A percentile compares a stretch with the other conserved stretches of the same genome.
Evolutionary conservation across 2,888 invertebrate genomes (phyloP).

Genomic region (Heterodera filipjevi): DNA sequence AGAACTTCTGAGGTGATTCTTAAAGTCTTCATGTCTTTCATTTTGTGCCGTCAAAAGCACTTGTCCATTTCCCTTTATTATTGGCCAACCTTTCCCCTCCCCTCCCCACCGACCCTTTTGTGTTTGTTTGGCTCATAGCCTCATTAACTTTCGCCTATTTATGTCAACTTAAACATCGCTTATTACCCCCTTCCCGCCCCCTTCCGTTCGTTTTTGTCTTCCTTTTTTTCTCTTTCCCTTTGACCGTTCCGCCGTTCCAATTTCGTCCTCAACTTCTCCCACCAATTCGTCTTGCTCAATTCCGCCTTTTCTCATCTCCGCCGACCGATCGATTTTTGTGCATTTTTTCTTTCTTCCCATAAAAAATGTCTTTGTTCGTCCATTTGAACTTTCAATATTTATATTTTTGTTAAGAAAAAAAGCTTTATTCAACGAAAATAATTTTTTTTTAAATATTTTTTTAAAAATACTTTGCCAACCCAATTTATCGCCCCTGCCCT

Average conservation of each 20-base stretch:
- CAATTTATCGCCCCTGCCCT: no score
- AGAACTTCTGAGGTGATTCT: not conserved
- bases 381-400: not conserved
- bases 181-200: not conserved
- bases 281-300: not conserved
- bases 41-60: no score
- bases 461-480: no score
- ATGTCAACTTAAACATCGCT: not conserved
- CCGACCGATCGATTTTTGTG: not conserved
- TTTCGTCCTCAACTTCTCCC: conserved; percentile 3
- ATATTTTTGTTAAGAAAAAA: not conserved
- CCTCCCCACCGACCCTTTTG: no score
- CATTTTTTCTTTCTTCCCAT: not conserved
- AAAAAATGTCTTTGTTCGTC: not conserved
- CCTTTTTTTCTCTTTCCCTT: not conserved
- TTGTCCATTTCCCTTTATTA: no score
- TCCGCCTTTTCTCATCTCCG: not conserved
- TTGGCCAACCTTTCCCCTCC: no score
- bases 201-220: no score
- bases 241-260: not conserved
- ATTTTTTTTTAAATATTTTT: no score
- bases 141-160: no score
- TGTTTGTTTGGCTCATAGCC: no score
- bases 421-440: not conserved
- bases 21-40: not conserved